phyloP scores from a whole-genome alignment of 2,113 vertebrate species.

The Myrmophylax atrothorax region DNA sequence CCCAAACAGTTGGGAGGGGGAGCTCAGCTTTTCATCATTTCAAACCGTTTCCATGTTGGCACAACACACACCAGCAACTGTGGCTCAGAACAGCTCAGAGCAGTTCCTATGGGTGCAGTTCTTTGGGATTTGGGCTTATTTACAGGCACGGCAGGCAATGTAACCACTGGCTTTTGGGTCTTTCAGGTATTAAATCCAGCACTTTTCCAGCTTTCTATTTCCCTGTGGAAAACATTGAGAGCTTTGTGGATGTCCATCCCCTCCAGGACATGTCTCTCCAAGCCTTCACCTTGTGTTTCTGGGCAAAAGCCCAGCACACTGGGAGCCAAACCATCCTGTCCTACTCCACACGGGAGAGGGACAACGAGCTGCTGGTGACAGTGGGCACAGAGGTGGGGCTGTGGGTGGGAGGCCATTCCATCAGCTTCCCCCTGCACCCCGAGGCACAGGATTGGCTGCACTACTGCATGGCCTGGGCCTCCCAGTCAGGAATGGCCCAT shows the following conservation, averaged over 20 bases:
- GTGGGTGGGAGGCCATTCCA: slow-evolving; percentile 77
- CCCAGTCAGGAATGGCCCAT: slow-evolving; percentile 62
- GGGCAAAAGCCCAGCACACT: slow-evolving; percentile 13
- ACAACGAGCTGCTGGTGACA: slow-evolving; percentile 78
- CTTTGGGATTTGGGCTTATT: neutral
- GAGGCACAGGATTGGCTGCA: slow-evolving; percentile 73
- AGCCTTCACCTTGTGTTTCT: slow-evolving; percentile 81
- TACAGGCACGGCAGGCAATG: neutral
- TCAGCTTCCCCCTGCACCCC: slow-evolving; percentile 74
- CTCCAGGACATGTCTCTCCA: slow-evolving; percentile 66
- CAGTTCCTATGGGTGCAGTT: neutral
- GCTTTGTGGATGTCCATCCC: slow-evolving; percentile 71
- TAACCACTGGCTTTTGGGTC: neutral
- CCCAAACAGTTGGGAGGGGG: neutral
- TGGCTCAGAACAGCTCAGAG: neutral
- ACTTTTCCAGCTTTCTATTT: slow-evolving; percentile 80
- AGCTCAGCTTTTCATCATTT: neutral
- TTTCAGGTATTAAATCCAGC: slow-evolving; percentile 1
- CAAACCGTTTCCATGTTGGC: neutral
- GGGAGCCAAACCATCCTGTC: slow-evolving; percentile 76
- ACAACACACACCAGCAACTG: neutral
- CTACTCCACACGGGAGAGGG: slow-evolving; percentile 72
- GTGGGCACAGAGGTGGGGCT: slow-evolving; percentile 72
- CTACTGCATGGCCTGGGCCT: slow-evolving; percentile 81
- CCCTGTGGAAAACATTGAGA: slow-evolving; percentile 62